Evolutionary conservation across 2,113 vertebrate genomes (phyloP), one percentile per base, ranked within the genome.

Genomic region (Pluvialis apricaria): DNA sequence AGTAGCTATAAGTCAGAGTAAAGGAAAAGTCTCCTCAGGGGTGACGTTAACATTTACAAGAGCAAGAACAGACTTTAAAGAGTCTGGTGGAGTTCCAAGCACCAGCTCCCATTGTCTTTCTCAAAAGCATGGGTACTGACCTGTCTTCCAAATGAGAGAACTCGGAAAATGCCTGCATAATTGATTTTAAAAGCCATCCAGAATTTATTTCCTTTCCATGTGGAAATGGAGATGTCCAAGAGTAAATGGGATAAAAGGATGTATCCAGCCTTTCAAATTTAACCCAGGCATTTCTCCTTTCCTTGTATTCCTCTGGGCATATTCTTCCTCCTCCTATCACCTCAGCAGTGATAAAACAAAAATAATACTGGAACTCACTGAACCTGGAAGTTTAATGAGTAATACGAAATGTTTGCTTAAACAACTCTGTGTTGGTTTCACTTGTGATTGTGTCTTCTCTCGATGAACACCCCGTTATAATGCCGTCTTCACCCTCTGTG

Each of bases 181-280:
- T 79, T 93, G 80, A 86, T 87, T 89, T 93, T 64, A 91, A 92
- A 97, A 95, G 72, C 49, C 44, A 60, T 21, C 40, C 15, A 71
- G 49, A 78, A 54, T 83, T 7, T 44, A 64, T n/a, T 88, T 94
- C 70, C 51, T 77, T 86, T 86, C 38, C 22, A 32, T 13, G 29
- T 57, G 32, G 61, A 75, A 85, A 72, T 29, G 61, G 32, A 88
- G 58, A 83, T 3, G 6, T 51, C 38, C 12, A 42, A 47, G 22
- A 88, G 32, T 61, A 94, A 85, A 62, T 49, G 40, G 42, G 15
- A 51, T 91, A 45, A 80, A 76, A 57, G 38, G 49, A 22, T 65
- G 10, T 25, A 51, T 72, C 44, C 20, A 76, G 8, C 26, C 42
- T 61, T 84, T 29, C 15, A 21, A 17, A 15, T 68, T 87, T 64